Percentiles rank a stretch among this genome's conserved stretches.
phyloP scores from a whole-genome alignment of 2,888 invertebrate species.

The Thymelicus sylvestris region DNA sequence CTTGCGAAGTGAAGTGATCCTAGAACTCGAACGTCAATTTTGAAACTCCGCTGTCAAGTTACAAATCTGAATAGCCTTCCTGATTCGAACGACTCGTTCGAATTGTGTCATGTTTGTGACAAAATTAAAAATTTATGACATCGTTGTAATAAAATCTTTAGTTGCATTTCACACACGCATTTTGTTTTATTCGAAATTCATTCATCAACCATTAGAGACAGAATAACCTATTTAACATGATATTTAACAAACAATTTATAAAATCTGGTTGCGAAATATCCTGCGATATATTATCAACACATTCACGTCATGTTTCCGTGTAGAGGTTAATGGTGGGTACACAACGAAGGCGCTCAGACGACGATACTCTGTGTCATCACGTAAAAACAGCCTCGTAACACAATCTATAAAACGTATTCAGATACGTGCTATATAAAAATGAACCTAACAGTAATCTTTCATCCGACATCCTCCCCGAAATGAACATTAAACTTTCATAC shows the following conservation, averaged over 20 bases:
- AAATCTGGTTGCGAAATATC: background rate
- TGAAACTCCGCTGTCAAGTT: too few relatives aligned
- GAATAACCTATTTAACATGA: too few relatives aligned
- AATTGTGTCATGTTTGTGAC: too few relatives aligned
- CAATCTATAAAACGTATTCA: background rate
- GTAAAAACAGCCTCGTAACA: background rate
- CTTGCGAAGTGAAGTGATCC: too few relatives aligned
- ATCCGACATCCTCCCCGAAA: background rate
- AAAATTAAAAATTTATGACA: too few relatives aligned
- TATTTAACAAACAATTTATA: background rate
- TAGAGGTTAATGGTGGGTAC: conserved; percentile 4
- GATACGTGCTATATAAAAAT: background rate
- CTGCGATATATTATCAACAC: background rate
- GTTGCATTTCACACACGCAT: too few relatives aligned
- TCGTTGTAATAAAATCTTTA: too few relatives aligned
- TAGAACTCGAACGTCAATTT: too few relatives aligned
- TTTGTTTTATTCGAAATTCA: too few relatives aligned
- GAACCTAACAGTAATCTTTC: conserved; percentile 12
- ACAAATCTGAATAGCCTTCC: too few relatives aligned
- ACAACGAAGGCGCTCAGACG: background rate
- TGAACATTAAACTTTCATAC: conserved; percentile 15
- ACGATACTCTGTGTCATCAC: background rate
- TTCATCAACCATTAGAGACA: too few relatives aligned
- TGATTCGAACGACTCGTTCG: too few relatives aligned
- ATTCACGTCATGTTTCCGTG: background rate